phyloP scores from a whole-genome alignment of 2,113 vertebrate species.

The Otolemur garnettii region DNA sequence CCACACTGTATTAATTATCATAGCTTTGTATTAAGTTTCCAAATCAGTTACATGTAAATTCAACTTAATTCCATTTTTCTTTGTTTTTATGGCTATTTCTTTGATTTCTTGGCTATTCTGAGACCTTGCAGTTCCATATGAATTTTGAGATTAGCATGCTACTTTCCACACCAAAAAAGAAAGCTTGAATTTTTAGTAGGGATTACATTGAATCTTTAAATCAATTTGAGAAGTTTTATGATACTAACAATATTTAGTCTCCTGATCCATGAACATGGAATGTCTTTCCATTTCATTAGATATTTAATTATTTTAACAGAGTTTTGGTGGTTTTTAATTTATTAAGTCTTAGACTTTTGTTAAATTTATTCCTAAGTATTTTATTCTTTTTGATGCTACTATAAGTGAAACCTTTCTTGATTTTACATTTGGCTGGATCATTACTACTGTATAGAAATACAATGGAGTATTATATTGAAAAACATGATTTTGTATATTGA shows the following conservation, averaged over 20 bases:
- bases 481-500: not conserved
- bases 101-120: not conserved
- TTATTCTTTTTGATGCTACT: not conserved
- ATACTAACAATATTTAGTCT: not conserved
- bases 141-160: not conserved
- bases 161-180: not conserved
- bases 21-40: not conserved
- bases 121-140: not conserved
- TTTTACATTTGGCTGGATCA: not conserved
- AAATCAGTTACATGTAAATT: not conserved
- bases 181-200: not conserved
- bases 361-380: not conserved
- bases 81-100: not conserved
- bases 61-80: not conserved
- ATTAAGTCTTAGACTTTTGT: not conserved
- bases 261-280: not conserved
- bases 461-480: not conserved
- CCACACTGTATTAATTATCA: not conserved
- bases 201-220: not conserved
- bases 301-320: not conserved
- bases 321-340: not conserved
- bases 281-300: not conserved
- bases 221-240: not conserved
- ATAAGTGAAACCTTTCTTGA: constrained; percentile 25
- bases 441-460: not conserved